Evolutionary conservation across 1,140 invertebrate species (phyloP), one percentile per base, ranked within the genome.

Genomic region (Calosoma granatense): DNA sequence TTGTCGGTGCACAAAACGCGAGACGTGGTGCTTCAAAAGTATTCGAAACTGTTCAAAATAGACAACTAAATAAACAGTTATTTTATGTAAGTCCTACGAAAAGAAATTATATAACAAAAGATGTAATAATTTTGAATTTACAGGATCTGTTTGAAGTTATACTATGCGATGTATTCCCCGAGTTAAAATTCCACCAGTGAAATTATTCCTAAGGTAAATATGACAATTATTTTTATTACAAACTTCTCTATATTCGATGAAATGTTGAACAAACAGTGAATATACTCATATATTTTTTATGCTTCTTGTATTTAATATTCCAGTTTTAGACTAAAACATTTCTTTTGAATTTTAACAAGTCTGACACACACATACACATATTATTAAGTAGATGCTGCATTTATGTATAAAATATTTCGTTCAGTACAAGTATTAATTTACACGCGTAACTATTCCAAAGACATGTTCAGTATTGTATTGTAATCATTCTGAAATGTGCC

Each of bases 51-150:
- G 70, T 95, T 54, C 92, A 95, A 71, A 85, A 93, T 74, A 81
- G 83, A 58, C 81, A 81, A 64, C 82, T 93, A 58, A 95, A 96
- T 69, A 94, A 94, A 72, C 91, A 94, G 64, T 74, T 96, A 22
- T 87, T 93, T 75, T 94, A 94, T 76, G 92, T 92, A 73, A 86
- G 88, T 83, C 60, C 57, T 57, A 52, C 53, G 53, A 64, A 57
- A 54, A 63, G 15, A 22, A 64, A 58, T 30, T 39, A 4, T 54
- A 19, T 14, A 20, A 20, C 22, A 14, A 30, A n/a, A 22, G 43
- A n/a, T 41, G 22, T 56, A 22, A 20, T 51, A 30, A 53, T 61
- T 66, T 70, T 70, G n/a, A 66, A 63, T 62, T 81, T 80, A 14
- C 70, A 88, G 86, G 86, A 88, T 72, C 75, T 87, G 39, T 79